A percentile compares a stretch with the other conserved stretches of the same genome.
Evolutionary conservation across 1,140 invertebrate species (phyloP).

Genomic region (Agrypnia vestita): DNA sequence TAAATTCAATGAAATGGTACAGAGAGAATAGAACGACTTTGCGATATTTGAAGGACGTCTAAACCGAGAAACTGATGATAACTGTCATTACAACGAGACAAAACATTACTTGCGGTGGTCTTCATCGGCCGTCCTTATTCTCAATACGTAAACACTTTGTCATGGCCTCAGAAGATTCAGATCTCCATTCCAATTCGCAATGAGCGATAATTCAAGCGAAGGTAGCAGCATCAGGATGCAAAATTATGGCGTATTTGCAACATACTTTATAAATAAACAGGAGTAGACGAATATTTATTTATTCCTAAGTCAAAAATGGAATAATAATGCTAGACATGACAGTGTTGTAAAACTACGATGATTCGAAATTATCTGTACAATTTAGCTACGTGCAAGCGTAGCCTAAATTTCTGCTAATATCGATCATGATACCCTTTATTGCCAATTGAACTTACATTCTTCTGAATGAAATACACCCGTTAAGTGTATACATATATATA

Average conservation of each 20-base stretch:
- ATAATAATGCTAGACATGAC: too few relatives aligned
- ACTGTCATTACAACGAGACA: slow-evolving; percentile 8
- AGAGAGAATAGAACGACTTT: too few relatives aligned
- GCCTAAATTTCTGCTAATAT: too few relatives aligned
- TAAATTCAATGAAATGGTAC: too few relatives aligned
- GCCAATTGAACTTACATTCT: too few relatives aligned
- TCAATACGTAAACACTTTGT: slow-evolving; percentile 1
- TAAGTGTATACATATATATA: too few relatives aligned
- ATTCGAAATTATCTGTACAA: too few relatives aligned
- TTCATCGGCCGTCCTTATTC: background rate
- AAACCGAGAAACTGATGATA: background rate
- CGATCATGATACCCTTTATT: too few relatives aligned
- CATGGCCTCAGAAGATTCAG: slow-evolving; percentile 1
- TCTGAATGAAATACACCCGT: too few relatives aligned
- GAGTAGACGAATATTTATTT: background rate
- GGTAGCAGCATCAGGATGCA: background rate
- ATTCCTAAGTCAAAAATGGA: background rate
- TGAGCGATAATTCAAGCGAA: background rate
- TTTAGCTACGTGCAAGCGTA: too few relatives aligned
- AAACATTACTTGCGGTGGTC: background rate
- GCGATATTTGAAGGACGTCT: too few relatives aligned
- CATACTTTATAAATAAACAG: background rate
- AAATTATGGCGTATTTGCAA: background rate
- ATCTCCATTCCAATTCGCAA: slow-evolving; percentile 12
- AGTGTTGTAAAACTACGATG: too few relatives aligned